Evolutionary conservation across 2,113 vertebrate genomes (phyloP).

Genomic region (Clarias magur): DNA sequence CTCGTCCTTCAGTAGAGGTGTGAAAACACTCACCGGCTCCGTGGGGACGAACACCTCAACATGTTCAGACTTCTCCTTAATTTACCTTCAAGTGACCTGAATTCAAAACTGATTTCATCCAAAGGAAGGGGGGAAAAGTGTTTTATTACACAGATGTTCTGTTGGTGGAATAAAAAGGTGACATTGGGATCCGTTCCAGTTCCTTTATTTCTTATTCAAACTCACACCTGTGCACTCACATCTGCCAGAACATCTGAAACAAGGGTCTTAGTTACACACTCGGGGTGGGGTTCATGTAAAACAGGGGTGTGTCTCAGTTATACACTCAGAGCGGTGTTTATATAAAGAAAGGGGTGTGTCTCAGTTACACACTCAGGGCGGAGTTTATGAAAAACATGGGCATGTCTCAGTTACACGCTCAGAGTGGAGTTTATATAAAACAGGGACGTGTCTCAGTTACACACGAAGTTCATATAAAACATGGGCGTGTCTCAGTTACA

Average conservation of each 20-base stretch:
- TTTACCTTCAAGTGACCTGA: background rate
- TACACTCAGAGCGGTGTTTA: no score
- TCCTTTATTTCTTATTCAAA: background rate
- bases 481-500: no score
- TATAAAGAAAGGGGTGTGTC: no score
- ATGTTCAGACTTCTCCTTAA: constrained; percentile 10
- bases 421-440: no score
- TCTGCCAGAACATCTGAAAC: background rate
- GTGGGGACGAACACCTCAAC: background rate
- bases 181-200: background rate
- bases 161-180: background rate
- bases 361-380: no score
- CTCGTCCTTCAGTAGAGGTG: constrained; percentile 12
- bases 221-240: background rate
- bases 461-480: no score
- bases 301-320: no score
- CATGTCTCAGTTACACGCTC: no score
- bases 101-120: background rate
- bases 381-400: no score
- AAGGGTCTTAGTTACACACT: no score
- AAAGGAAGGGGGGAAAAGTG: background rate
- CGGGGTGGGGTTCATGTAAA: no score
- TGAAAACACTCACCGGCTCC: background rate
- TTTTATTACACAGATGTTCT: constrained; percentile 3
- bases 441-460: no score